Base-by-base conservation (phyloP, 2,888 invertebrate genomes). In the Amiota minor region DNA sequence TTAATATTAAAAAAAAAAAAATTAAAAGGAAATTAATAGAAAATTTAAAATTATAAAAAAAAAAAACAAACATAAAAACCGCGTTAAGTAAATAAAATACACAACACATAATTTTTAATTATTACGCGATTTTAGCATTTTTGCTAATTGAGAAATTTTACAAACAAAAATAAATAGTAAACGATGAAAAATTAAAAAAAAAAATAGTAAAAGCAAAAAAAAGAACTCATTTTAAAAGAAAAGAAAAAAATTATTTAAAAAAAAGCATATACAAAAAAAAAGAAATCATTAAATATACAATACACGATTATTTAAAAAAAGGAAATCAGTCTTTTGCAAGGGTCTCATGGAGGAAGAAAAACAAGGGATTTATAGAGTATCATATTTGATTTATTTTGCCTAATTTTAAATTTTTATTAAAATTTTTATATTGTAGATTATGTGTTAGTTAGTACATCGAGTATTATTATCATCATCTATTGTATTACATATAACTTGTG, bases 121-220 rank as follows among this genome's bases (percentile, higher is more conserved):
- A 80, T 81, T 83, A 83, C 80, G 83, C 80, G 80, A 82, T 80
- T 80, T 78, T 76, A 81, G 81, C 81, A 82, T 83, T 81, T 80
- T 83, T 82, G 81, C 81, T 81, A 79, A 78, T 73, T 71, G 49
- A 20, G 49, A 72, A 65, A 46, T 65, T 65, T 47, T 46, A 72
- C 65, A 72, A 53, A 53, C 45, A n/a, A 64, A 71, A 10, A 47
- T 64, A 59, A 20, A 53, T 71, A 59, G 67, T 64, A 71, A 72
- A 72, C 14, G 35, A 61, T 46, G 11, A 68, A 71, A 65, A 71
- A 81, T 65, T 56, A 76, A 81, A 82, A 64, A 81, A 79, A 83
- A 79, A 77, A 81, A 77, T 80, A 81, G 77, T 72, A 73, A 64
- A 67, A 18, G 35, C 61, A 69, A 72, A 50, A 74, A 69, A 71